Evolutionary conservation across 35 echinoderm and acorn worm genomes (phyloP), one percentile per base, ranked within the genome.

Genomic region (Heliocidaris tuberculata): DNA sequence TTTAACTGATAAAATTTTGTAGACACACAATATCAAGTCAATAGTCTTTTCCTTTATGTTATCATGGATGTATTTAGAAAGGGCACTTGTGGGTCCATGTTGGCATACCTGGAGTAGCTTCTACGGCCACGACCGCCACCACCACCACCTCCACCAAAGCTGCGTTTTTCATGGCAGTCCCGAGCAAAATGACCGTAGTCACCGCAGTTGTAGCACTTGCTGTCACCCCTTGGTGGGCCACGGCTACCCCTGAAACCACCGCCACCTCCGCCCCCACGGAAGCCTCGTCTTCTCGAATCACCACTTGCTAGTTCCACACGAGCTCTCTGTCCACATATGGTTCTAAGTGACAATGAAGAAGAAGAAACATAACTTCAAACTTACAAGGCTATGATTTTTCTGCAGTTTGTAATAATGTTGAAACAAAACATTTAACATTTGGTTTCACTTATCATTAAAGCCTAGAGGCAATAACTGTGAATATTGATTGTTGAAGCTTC

Each of bases 131-230:
- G 24, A 21, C 91, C 50, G 32, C 86, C 16, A 30, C 91, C 50
- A 21, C 91, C 50, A 49, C 91, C 91, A 16, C 89, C 89, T 19
- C 31, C 31, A 21, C 65, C 17, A 9, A n/a, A 78, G 65, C 65
- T n/a, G 17, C 65, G 65, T 15, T n/a, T 49, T 49, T 48, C 29
- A 48, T n/a, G 48, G 49, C 96, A 95, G 4, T 95, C 96, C 31
- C 96, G 65, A 24, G 94, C 96, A 95, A 94, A 97, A 47, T 97
- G 94, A n/a, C 96, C 96, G n/a, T 17, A 54, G 9, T 97, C 95
- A 17, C 96, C 96, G 49, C 96, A 95, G 49, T 97, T 94, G 35
- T 97, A 97, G 32, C 96, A 96, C 52, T 90, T 88, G 59, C 94
- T 91, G 32, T 95, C 96, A 16, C 90, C 85, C 48, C 42, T 91